Percentiles rank a stretch among this genome's conserved stretches.
These are phyloP conservation scores for Anisognathus igniventris DNA, from an alignment of 2,797 vertebrate genomes.

Conservation along the genomic window DNA sequence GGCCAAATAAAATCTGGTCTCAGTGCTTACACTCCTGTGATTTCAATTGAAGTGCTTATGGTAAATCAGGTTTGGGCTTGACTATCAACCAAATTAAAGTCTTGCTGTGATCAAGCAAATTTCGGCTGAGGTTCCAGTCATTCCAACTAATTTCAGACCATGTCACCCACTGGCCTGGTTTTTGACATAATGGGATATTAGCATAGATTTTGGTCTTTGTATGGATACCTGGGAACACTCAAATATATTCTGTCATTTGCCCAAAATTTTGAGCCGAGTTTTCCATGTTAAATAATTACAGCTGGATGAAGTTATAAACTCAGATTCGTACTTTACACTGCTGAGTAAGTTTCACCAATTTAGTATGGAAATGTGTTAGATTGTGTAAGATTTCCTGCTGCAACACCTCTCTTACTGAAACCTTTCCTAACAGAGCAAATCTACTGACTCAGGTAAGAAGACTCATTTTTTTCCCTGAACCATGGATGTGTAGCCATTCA, in stretches of 20 bases:
- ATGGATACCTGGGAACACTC: neutral
- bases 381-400: neutral
- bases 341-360: neutral
- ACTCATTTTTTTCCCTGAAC: neutral
- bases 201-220: neutral
- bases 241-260: neutral
- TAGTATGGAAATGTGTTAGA: neutral
- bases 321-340: neutral
- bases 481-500: no score
- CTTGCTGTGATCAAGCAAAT: neutral
- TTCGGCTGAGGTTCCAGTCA: neutral
- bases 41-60: neutral
- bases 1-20: neutral
- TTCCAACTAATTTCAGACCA: neutral
- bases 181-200: neutral
- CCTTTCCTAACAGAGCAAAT: neutral
- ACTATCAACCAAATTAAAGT: neutral
- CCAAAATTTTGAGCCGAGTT: neutral
- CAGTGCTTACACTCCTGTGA: neutral
- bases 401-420: neutral
- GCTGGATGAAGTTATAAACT: neutral
- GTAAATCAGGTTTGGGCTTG: neutral
- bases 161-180: neutral
- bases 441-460: neutral
- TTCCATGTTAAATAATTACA: neutral